Evolutionary conservation across 2,113 vertebrate genomes (phyloP).

Genomic region (Blennius ocellaris): DNA sequence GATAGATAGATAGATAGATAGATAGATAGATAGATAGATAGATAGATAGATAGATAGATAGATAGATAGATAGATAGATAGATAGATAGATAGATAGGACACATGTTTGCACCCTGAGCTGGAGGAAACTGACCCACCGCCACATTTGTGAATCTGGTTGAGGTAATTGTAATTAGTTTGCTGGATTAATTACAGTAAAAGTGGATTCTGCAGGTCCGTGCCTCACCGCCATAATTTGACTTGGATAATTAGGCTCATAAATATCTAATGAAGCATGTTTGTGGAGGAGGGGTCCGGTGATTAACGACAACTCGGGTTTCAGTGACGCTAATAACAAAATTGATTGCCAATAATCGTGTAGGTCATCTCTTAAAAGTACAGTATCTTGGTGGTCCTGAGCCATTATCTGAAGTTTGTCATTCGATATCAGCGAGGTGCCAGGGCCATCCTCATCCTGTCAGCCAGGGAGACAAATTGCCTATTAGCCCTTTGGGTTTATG

Average conservation of each 20-base stretch:
- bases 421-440: constrained; percentile 17
- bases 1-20: too few species aligned
- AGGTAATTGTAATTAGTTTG: constrained; percentile 1
- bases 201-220: not conserved
- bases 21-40: too few species aligned
- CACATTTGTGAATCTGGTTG: too few species aligned
- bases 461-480: constrained; percentile 33
- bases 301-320: constrained; percentile 29
- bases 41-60: too few species aligned
- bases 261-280: constrained; percentile 33
- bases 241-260: constrained; percentile 30
- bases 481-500: constrained; percentile 55
- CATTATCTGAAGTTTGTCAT: constrained; percentile 28
- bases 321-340: constrained; percentile 40
- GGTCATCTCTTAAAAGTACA: constrained; percentile 31
- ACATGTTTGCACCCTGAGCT: constrained; percentile 6
- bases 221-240: not conserved
- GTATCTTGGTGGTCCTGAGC: constrained; percentile 10
- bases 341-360: constrained; percentile 40
- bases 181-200: constrained; percentile 27
- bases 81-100: too few species aligned
- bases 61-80: too few species aligned
- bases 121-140: not conserved
- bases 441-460: constrained; percentile 42
- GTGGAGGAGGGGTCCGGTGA: constrained; percentile 26